Percentiles rank a stretch among this genome's conserved stretches.
Evolutionary conservation across 2,113 vertebrate species (phyloP).

Genomic region (Aplodontia rufa): DNA sequence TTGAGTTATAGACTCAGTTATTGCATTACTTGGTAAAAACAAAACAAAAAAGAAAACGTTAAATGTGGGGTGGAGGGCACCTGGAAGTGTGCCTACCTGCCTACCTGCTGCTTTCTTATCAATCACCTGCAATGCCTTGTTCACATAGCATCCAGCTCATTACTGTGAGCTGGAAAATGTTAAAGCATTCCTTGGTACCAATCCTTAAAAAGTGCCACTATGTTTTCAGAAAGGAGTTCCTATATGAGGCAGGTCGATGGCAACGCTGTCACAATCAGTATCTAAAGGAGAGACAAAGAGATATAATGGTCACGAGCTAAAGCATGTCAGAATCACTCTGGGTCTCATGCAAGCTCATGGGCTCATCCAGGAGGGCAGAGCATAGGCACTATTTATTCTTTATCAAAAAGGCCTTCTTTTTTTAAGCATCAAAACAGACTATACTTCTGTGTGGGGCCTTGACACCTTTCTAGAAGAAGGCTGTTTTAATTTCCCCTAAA

Average conservation of each 20-base stretch:
- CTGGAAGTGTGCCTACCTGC: neutral
- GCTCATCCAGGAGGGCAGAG: neutral
- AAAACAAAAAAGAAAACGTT: neutral
- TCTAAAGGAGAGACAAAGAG: neutral
- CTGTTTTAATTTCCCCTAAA: constrained; percentile 11
- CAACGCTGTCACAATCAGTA: neutral
- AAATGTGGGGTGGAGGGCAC: no score
- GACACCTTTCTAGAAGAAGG: neutral
- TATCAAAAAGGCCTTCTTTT: neutral
- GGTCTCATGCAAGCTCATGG: neutral
- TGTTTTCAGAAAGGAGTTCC: neutral
- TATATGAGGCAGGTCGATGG: neutral
- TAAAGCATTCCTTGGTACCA: neutral
- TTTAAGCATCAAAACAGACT: neutral
- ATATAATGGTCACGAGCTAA: neutral
- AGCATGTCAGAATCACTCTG: neutral
- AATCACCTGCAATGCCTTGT: no score
- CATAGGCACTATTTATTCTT: neutral
- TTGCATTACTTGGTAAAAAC: neutral
- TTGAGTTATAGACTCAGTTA: neutral
- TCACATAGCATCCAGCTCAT: neutral
- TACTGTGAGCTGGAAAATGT: neutral
- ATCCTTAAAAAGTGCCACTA: neutral
- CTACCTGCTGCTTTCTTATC: rapidly evolving
- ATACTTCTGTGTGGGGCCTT: neutral